Base-by-base conservation (phyloP, 2,888 invertebrate genomes). In the Sphaeridia pumilis region DNA sequence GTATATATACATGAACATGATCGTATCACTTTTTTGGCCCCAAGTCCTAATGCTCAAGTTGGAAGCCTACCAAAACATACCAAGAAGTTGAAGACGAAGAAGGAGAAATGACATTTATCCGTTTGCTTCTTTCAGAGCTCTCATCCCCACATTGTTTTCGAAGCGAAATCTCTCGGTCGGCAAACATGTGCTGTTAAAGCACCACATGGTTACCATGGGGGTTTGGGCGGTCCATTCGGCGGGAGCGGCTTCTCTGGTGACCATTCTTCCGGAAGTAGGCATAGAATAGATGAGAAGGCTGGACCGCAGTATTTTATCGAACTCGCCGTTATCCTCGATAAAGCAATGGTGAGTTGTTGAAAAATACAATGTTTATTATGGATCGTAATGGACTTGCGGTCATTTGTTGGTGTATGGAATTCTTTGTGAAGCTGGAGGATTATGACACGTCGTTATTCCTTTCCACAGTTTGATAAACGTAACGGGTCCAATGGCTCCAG, bases 91-190 rank as follows among this genome's bases (percentile, higher is more conserved):
- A n/a, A n/a, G n/a, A n/a, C n/a, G n/a, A n/a, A n/a, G n/a, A n/a
- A n/a, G n/a, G n/a, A n/a, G n/a, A n/a, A n/a, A n/a, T n/a, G n/a
- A n/a, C n/a, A n/a, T n/a, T n/a, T n/a, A n/a, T n/a, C n/a, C n/a
- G n/a, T n/a, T n/a, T n/a, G n/a, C 45, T 44, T 50, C 34, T 36
- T 46, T 7, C 41, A 87, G 85, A 85, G 88, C 84, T 89, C 89
- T 75, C 92, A 93, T 81, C 93, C 93, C 69, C 94, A 94, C 80
- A 86, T 94, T 73, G 88, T 94, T 73, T 94, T 92, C 77, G 89
- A 92, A 74, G 88, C 92, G 69, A 82, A 87, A 66, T 85, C 87
- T 55, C 88, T 89, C 72, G 82, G 83, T 65, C 86, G 84, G 75
- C 88, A 89, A 73, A 88, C 87, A 49, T 94, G 94, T 72, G 93